These are phyloP conservation scores for Osmoderma eremita DNA, from an alignment of 2,888 invertebrate genomes.

Conservation along the genomic window DNA sequence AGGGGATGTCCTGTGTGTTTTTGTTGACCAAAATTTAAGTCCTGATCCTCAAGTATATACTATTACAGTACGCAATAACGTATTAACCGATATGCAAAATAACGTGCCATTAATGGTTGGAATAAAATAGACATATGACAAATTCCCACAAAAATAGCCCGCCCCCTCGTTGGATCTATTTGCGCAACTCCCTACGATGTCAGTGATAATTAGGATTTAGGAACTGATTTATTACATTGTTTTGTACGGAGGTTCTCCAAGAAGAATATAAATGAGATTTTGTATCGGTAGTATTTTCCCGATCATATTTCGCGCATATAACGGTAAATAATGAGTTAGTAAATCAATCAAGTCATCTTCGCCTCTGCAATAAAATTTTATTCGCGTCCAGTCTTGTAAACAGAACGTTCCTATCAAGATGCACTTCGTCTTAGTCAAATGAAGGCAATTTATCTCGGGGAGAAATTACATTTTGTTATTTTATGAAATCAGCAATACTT, in stretches of 20 bases:
- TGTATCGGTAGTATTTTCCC: background rate
- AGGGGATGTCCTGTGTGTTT: too few species aligned
- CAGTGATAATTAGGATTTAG: conserved; percentile 6
- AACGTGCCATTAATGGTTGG: too few species aligned
- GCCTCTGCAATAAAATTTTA: background rate
- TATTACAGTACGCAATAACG: too few species aligned
- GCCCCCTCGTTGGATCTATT: background rate
- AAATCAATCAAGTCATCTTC: background rate
- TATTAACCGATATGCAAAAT: too few species aligned
- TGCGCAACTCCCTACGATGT: background rate
- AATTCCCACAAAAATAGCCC: too few species aligned
- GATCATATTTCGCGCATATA: conserved; percentile 1
- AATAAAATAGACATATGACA: too few species aligned
- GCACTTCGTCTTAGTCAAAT: background rate
- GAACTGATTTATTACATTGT: conserved; percentile 9
- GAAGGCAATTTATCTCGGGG: too few species aligned
- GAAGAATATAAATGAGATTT: conserved; percentile 3
- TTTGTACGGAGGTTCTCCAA: background rate
- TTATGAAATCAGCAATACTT: too few species aligned
- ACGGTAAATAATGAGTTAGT: conserved; percentile 2
- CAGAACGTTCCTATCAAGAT: background rate
- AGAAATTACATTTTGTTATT: too few species aligned
- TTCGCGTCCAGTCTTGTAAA: background rate
- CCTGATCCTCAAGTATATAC: too few species aligned
- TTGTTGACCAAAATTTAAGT: too few species aligned